These are phyloP conservation scores for Stichodactyla helianthus DNA, from an alignment of 64 coral and sea anemone genomes.

Conservation along the genomic window DNA sequence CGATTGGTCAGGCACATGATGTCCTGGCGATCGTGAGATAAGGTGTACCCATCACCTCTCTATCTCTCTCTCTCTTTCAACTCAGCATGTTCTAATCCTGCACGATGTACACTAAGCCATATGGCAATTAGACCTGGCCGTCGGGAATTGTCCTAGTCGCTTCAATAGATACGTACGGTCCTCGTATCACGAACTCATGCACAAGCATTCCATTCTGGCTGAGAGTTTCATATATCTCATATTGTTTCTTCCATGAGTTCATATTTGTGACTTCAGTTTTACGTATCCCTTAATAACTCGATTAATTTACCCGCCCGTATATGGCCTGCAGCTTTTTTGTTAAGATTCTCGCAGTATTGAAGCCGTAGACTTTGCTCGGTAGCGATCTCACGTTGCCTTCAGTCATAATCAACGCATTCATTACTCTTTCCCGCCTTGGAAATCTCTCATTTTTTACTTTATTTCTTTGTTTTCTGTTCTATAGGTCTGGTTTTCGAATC, in stretches of 20 bases:
- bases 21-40: background rate
- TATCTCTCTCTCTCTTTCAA: background rate
- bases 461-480: background rate
- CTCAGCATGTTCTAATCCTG: background rate
- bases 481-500: slow-evolving; percentile 66
- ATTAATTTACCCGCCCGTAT: background rate
- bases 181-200: background rate
- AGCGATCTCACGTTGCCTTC: background rate
- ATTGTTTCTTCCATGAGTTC: too few species aligned
- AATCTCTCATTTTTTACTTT: background rate
- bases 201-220: too few species aligned
- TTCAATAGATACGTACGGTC: background rate
- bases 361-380: background rate
- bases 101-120: background rate
- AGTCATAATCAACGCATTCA: background rate
- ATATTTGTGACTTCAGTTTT: too few species aligned
- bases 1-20: background rate
- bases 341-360: background rate
- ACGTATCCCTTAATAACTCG: too few species aligned
- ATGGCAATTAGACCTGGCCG: background rate
- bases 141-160: background rate
- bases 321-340: background rate
- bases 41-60: background rate
- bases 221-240: too few species aligned
- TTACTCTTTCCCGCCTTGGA: background rate